These are phyloP conservation scores for Montipora efflorescens DNA, from an alignment of 64 coral and sea anemone genomes.

Conservation along the genomic window DNA sequence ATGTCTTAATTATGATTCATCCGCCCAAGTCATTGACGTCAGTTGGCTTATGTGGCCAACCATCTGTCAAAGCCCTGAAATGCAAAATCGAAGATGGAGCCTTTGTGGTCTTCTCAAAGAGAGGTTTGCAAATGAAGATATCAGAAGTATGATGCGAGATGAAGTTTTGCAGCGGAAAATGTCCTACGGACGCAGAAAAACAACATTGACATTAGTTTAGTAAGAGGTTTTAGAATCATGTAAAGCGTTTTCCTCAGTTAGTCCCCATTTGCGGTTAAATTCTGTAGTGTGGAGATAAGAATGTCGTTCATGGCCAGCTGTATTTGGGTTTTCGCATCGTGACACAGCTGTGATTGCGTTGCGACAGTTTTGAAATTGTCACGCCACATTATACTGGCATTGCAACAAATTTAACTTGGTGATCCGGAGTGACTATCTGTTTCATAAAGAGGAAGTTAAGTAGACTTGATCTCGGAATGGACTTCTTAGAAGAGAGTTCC, in stretches of 20 bases:
- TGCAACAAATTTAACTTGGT: background rate
- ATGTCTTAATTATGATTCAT: background rate
- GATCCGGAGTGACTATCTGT: background rate
- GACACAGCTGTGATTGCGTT: background rate
- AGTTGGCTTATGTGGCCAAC: background rate
- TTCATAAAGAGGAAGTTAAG: background rate
- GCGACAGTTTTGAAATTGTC: background rate
- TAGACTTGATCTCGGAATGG: too few relatives aligned
- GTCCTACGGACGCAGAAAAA: background rate
- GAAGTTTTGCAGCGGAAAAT: constrained; percentile 3
- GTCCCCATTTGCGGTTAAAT: background rate
- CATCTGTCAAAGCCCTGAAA: background rate
- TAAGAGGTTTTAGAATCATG: background rate
- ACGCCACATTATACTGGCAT: background rate
- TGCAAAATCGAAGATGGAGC: background rate
- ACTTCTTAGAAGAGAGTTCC: too few relatives aligned
- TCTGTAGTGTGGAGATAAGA: background rate
- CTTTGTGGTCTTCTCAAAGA: background rate
- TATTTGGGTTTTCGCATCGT: background rate
- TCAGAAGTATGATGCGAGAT: background rate
- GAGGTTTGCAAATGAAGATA: background rate
- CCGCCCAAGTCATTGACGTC: background rate
- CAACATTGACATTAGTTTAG: background rate
- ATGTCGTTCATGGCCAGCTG: background rate
- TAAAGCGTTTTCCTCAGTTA: background rate